Conservation (phyloP, 2,113 vertebrate species). For the Geococcyx californianus region DNA sequence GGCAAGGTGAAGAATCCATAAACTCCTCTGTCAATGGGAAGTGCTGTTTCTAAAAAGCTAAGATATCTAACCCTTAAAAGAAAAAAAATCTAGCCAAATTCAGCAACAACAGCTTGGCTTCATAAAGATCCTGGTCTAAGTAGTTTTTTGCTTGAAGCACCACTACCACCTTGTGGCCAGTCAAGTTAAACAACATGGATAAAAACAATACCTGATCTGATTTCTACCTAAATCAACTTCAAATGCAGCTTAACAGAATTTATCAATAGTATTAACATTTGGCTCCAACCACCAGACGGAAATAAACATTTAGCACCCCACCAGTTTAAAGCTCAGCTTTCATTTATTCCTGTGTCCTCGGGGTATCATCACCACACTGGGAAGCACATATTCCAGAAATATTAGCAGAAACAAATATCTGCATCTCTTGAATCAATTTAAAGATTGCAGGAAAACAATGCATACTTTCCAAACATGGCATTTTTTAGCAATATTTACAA, state of each 20-base stretch:
- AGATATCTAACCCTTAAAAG: neutral
- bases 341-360: neutral
- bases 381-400: neutral
- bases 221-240: neutral
- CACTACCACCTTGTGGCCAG: slow-evolving; percentile 60
- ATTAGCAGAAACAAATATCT: neutral
- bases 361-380: neutral
- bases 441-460: neutral
- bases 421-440: neutral
- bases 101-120: neutral
- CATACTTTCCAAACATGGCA: neutral
- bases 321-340: neutral
- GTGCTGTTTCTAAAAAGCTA: neutral
- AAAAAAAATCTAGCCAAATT: neutral
- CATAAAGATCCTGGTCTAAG: neutral
- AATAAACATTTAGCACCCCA: neutral
- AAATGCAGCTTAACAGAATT: neutral
- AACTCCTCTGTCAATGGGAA: slow-evolving; percentile 5
- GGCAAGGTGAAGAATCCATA: slow-evolving; percentile 28
- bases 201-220: neutral
- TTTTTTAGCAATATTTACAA: neutral
- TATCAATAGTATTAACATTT: neutral
- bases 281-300: neutral
- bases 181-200: neutral
- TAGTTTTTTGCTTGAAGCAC: slow-evolving; percentile 21